phyloP scores from a whole-genome alignment of 2,888 invertebrate species.

The Tachina grossa region DNA sequence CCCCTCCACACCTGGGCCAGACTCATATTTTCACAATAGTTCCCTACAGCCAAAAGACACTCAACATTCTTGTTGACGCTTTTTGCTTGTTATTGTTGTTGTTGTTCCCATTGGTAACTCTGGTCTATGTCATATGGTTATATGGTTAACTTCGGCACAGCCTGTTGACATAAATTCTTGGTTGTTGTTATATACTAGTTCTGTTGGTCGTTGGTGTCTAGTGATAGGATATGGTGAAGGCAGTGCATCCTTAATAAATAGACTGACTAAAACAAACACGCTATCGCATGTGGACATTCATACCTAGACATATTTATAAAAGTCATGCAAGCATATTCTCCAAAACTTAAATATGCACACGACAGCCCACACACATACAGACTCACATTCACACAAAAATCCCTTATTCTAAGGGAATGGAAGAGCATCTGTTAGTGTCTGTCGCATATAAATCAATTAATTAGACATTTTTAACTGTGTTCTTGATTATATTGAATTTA shows the following conservation, averaged over 20 bases:
- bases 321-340: slow-evolving; percentile 9
- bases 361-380: background rate
- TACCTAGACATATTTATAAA: slow-evolving; percentile 4
- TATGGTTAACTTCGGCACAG: slow-evolving; percentile 51
- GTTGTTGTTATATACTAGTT: slow-evolving; percentile 5
- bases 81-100: background rate
- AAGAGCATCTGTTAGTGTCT: slow-evolving; percentile 60
- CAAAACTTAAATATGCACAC: background rate
- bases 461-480: slow-evolving; percentile 66
- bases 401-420: background rate
- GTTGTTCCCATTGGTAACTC: slow-evolving; percentile 12
- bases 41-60: background rate
- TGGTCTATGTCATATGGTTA: slow-evolving; percentile 46
- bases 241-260: slow-evolving; percentile 59
- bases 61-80: slow-evolving; percentile 6
- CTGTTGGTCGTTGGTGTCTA: slow-evolving; percentile 36
- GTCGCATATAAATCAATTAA: slow-evolving; percentile 69
- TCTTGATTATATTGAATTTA: slow-evolving; percentile 63
- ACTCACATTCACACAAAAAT: background rate
- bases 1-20: too few species aligned
- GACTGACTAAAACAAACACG: slow-evolving; percentile 22
- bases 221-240: slow-evolving; percentile 38
- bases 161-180: slow-evolving; percentile 58
- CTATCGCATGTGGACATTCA: slow-evolving; percentile 1
- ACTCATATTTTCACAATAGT: too few species aligned